Evolutionary conservation across 2,113 vertebrate genomes (phyloP).

Genomic region (Chlamydotis undulata): DNA sequence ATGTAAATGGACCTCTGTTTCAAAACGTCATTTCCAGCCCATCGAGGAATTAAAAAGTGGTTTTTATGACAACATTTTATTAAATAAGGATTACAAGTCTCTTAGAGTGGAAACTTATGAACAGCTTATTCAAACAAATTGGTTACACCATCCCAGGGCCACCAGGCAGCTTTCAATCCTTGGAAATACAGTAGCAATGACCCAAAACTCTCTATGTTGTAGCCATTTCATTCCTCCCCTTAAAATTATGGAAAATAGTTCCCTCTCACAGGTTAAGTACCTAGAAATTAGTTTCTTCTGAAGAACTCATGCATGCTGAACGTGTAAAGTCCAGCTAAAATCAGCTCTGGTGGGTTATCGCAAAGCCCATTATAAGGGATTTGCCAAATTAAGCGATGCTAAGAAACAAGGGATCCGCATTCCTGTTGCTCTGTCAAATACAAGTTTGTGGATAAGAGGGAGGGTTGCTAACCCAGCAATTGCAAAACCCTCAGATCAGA

Average conservation of each 20-base stretch:
- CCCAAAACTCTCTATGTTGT: neutral
- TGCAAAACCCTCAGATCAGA: slow-evolving; percentile 35
- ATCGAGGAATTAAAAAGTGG: slow-evolving; percentile 31
- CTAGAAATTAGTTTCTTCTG: neutral
- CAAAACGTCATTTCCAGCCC: slow-evolving; percentile 31
- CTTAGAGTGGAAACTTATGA: slow-evolving; percentile 36
- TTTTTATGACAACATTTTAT: slow-evolving; percentile 51
- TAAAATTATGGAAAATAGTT: neutral
- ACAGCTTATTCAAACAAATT: slow-evolving; percentile 55
- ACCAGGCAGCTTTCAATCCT: neutral
- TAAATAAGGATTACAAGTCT: slow-evolving; percentile 46
- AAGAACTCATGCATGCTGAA: neutral
- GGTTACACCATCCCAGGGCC: slow-evolving; percentile 7
- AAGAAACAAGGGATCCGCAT: neutral
- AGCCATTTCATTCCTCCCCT: neutral
- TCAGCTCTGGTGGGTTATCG: neutral
- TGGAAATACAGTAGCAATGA: neutral
- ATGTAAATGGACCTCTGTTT: slow-evolving; percentile 57
- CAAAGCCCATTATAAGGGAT: neutral
- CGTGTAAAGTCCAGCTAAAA: neutral
- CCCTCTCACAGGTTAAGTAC: neutral
- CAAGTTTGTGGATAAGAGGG: fast-evolving
- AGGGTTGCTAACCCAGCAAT: neutral
- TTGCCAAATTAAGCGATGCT: neutral
- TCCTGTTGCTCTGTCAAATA: neutral